Percentiles rank a stretch among this genome's conserved stretches.
phyloP scores from a whole-genome alignment of 2,797 vertebrate species.

The Notolabrus celidotus region DNA sequence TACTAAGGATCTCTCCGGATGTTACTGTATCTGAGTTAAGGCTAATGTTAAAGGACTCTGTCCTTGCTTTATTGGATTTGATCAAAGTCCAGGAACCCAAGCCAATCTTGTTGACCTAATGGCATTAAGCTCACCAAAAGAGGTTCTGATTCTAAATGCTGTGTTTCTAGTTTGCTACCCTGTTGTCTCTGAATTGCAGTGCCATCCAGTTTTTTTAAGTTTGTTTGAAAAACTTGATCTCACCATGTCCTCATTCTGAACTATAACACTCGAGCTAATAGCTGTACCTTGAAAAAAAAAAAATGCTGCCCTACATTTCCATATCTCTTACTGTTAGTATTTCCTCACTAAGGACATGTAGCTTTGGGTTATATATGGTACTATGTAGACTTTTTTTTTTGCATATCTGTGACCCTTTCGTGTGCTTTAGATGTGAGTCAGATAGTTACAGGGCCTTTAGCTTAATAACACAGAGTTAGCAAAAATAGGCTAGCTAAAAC shows the following conservation, averaged over 20 bases:
- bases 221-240: background rate
- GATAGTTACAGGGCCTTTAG: too few species aligned
- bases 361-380: background rate
- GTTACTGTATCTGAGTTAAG: background rate
- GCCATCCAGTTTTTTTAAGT: background rate
- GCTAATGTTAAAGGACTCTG: slow-evolving; percentile 9
- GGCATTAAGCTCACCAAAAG: slow-evolving; percentile 2
- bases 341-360: background rate
- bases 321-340: slow-evolving; percentile 3
- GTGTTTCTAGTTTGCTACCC: background rate
- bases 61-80: slow-evolving; percentile 19
- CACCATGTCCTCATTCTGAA: background rate
- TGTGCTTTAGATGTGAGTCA: background rate
- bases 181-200: background rate
- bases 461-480: too few species aligned
- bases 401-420: background rate
- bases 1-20: background rate
- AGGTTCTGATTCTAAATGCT: background rate
- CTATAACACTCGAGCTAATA: background rate
- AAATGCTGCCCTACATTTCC: background rate
- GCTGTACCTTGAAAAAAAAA: background rate
- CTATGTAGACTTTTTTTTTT: background rate
- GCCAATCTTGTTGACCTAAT: background rate
- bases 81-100: background rate
- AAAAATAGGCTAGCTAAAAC: slow-evolving; percentile 7